A percentile compares a stretch with the other conserved stretches of the same genome.
phyloP scores from a whole-genome alignment of 2,888 invertebrate genomes.

The Andrena marginata region DNA sequence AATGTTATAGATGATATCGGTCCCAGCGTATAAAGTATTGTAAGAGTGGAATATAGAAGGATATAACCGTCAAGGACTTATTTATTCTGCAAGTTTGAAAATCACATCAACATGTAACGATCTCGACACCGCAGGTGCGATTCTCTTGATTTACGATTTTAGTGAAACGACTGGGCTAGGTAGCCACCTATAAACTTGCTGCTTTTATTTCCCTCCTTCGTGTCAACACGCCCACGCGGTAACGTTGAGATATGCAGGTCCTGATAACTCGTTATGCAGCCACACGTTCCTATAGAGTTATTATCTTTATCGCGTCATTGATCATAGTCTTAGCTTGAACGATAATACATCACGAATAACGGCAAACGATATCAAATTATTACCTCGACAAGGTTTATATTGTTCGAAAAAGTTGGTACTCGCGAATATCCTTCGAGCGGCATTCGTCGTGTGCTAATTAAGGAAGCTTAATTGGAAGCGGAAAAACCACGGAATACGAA shows the following conservation, averaged over 20 bases:
- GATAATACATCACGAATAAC: neutral
- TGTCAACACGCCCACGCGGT: slow-evolving; percentile 75
- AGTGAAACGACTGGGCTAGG: slow-evolving; percentile 71
- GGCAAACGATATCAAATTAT: slow-evolving; percentile 4
- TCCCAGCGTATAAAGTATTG: neutral
- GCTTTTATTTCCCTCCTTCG: slow-evolving; percentile 79
- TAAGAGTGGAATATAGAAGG: neutral
- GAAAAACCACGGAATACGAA: no score
- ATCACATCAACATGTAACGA: slow-evolving; percentile 51
- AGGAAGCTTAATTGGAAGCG: no score
- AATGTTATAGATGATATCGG: slow-evolving; percentile 14
- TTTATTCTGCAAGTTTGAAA: slow-evolving; percentile 39
- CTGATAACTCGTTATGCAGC: slow-evolving; percentile 76
- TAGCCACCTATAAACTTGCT: slow-evolving; percentile 65
- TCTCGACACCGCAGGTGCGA: slow-evolving; percentile 57
- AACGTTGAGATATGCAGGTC: slow-evolving; percentile 77
- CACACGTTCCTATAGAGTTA: slow-evolving; percentile 82
- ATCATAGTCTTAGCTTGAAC: slow-evolving; percentile 58
- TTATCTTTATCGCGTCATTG: slow-evolving; percentile 79
- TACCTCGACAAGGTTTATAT: neutral
- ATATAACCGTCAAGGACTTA: neutral
- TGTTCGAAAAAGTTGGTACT: neutral
- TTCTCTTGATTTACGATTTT: slow-evolving; percentile 79
- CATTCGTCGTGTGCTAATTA: no score
- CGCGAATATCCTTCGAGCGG: neutral